Conservation (phyloP, 2,888 invertebrate species). For the Morinoia aosen region DNA sequence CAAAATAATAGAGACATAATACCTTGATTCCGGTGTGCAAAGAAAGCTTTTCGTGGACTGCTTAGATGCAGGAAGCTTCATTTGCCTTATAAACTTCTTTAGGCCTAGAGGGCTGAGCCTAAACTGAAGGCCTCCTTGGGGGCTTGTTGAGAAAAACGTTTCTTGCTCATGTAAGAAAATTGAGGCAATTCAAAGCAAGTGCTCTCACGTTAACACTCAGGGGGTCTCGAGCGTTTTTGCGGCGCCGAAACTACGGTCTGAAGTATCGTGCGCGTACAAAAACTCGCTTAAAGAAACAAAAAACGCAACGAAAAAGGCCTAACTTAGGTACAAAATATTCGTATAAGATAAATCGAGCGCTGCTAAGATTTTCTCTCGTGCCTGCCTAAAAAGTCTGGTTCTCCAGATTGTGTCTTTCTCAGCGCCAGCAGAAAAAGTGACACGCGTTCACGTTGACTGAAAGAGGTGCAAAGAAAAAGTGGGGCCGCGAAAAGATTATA, state of each 20-base stretch:
- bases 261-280: constrained; percentile 23
- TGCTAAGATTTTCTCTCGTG: neutral
- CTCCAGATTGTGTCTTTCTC: constrained; percentile 22
- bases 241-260: neutral
- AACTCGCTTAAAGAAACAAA: neutral
- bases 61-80: neutral
- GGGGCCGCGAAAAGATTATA: neutral
- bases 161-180: constrained; percentile 32
- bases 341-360: constrained; percentile 31
- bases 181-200: constrained; percentile 47
- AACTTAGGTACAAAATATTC: constrained; percentile 21
- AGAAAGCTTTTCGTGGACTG: neutral
- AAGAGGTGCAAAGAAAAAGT: neutral
- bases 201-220: constrained; percentile 15
- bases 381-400: neutral
- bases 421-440: neutral
- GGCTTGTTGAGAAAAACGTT: neutral
- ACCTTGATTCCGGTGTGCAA: neutral
- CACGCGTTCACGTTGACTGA: neutral
- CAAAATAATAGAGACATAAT: neutral
- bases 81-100: neutral
- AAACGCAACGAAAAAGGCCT: neutral
- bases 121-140: neutral
- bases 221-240: neutral
- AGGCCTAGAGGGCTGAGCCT: neutral